Base-by-base conservation (phyloP, 2,113 vertebrate species). In the Ophthalmolycus amberensis region DNA sequence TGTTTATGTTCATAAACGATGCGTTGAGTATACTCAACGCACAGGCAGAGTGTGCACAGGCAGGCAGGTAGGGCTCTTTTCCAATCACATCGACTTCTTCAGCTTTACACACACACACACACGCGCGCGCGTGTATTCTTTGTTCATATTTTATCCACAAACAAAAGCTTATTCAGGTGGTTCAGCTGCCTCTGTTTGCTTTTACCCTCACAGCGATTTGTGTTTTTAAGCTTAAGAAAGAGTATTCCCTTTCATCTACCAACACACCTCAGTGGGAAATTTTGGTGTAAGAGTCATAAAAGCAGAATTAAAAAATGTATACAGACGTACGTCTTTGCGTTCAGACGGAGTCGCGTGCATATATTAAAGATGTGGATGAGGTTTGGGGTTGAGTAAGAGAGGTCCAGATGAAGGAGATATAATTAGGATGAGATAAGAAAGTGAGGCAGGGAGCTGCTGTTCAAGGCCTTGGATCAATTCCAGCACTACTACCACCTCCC, bases 131-230 rank as follows among this genome's bases (percentile, higher is more conserved):
- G 0, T 4, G 29, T 32, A 0, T 5, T 34, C 34, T 34, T 34
- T 34, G 34, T 34, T 34, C 34, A 34, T 34, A 34, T 34, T 65
- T 64, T 58, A 75, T 71, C 38, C 64, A 37, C 27, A 48, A 75
- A 88, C 88, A 88, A 85, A 40, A 71, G 77, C 60, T 82, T 44
- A 77, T 87, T 89, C 75, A 87, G 75, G 60, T 42, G 29, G 80
- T 66, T 75, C 90, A 88, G 84, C 84, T 84, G 88, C 82, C 77
- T 66, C 75, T 73, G 82, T 89, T 90, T 87, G 75, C 75, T 79
- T 80, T 84, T 44, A 72, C 22, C 82, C 80, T 63, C 71, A 79
- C 38, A 75, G 80, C 59, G 76, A 68, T 90, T 85, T 77, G 75
- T 75, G 75, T 80, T 83, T 84, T 87, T 69, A 87, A 67, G 82